A percentile compares a stretch with the other conserved stretches of the same genome.
phyloP scores from a whole-genome alignment of 2,888 invertebrate species.

The Melitaea athalia region DNA sequence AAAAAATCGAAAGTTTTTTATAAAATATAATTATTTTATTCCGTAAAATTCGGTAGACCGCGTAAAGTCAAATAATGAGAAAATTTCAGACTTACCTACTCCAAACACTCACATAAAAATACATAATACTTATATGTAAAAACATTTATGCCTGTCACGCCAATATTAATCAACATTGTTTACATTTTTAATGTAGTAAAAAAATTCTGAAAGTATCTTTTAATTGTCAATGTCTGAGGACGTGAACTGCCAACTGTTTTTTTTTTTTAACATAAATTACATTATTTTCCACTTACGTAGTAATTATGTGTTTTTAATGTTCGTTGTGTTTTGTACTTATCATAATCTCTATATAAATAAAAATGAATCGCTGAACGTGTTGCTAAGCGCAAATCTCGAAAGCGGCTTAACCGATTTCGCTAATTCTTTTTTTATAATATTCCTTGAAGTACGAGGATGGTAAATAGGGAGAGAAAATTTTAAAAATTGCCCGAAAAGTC shows the following conservation, averaged over 20 bases:
- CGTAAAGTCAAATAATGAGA: background rate
- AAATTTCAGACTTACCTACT: background rate
- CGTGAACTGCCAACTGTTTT: background rate
- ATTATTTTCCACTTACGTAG: conserved; percentile 5
- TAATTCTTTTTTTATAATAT: too few relatives aligned
- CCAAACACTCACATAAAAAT: conserved; percentile 1
- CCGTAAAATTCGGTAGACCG: background rate
- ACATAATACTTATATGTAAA: too few relatives aligned
- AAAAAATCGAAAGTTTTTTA: too few relatives aligned
- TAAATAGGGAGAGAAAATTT: too few relatives aligned
- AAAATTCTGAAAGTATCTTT: conserved; percentile 5
- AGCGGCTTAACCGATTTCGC: too few relatives aligned
- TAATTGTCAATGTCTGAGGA: conserved; percentile 9
- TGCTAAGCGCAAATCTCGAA: too few relatives aligned
- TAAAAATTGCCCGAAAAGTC: too few relatives aligned
- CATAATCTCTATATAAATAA: background rate
- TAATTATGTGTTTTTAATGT: conserved; percentile 4
- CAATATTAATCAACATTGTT: conserved; percentile 12
- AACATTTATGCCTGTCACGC: conserved; percentile 10
- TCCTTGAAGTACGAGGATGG: too few relatives aligned
- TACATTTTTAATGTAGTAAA: conserved; percentile 13
- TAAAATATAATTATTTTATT: background rate
- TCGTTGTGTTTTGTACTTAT: background rate
- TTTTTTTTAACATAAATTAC: conserved; percentile 1
- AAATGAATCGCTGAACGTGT: too few relatives aligned